Percentiles rank a stretch among this genome's conserved stretches.
Conservation (phyloP, 2,113 vertebrate species). For the Lagopus leucura region DNA sequence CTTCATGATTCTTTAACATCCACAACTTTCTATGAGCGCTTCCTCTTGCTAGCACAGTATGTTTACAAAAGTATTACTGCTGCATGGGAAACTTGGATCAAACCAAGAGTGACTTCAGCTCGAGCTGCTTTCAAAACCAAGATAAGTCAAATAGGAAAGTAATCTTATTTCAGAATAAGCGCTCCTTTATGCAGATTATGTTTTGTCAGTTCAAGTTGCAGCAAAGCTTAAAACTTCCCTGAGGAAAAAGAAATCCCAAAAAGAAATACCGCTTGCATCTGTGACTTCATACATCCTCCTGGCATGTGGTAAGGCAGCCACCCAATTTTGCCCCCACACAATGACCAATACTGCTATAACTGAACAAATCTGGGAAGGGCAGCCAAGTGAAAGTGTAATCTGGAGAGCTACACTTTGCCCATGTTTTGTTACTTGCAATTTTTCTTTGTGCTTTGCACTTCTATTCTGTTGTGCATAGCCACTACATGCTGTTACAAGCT, state of each 20-base stretch:
- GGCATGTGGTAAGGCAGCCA: neutral
- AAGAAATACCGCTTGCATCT: neutral
- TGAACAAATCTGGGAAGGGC: neutral
- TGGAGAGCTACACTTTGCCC: neutral
- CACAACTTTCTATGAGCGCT: neutral
- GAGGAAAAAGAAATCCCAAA: neutral
- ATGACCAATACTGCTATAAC: neutral
- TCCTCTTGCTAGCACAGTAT: neutral
- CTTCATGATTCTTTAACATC: neutral
- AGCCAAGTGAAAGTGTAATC: neutral
- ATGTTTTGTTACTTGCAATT: neutral
- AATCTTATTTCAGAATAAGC: neutral
- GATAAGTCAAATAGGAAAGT: neutral
- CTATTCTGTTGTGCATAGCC: neutral
- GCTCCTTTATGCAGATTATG: neutral
- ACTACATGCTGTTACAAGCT: neutral
- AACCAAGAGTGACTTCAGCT: neutral
- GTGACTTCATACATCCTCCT: neutral
- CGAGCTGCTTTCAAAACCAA: neutral
- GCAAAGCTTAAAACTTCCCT: neutral
- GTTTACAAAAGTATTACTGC: neutral
- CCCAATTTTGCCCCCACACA: rapidly evolving
- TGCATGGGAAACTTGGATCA: neutral
- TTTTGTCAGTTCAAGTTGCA: neutral
- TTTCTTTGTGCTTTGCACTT: neutral